A percentile compares a stretch with the other conserved stretches of the same genome.
Evolutionary conservation across 2,797 vertebrate genomes (phyloP).

Genomic region (Tenualosa thibaudeaui): DNA sequence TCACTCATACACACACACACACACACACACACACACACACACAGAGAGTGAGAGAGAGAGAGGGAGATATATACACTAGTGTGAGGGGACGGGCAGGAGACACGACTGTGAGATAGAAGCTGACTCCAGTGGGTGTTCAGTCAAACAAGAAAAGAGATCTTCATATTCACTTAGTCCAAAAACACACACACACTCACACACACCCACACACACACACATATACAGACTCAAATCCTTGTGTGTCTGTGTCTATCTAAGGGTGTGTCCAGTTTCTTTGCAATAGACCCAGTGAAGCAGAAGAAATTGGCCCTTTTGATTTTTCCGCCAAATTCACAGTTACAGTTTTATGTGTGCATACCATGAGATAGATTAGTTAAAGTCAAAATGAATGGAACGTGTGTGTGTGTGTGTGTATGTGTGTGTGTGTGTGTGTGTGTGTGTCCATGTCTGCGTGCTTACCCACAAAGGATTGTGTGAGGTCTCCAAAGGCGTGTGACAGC

Average conservation of each 20-base stretch:
- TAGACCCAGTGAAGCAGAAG: neutral
- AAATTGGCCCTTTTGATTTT: neutral
- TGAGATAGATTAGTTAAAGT: too few relatives aligned
- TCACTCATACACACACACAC: too few relatives aligned
- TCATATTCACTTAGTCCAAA: neutral
- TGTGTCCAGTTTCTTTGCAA: neutral
- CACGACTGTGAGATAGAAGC: neutral
- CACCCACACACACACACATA: neutral
- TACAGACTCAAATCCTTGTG: too few relatives aligned
- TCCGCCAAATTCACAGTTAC: neutral
- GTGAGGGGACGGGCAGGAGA: neutral
- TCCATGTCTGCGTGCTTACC: too few relatives aligned
- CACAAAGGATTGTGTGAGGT: too few relatives aligned
- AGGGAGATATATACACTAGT: neutral
- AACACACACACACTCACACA: too few relatives aligned
- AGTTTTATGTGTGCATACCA: neutral
- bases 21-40: too few relatives aligned
- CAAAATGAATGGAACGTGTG: neutral
- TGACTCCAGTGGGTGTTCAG: neutral
- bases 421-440: too few relatives aligned
- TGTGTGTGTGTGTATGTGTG: slow-evolving; percentile 17
- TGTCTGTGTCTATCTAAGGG: neutral
- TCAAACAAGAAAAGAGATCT: slow-evolving; percentile 3
- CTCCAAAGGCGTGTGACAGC: too few relatives aligned
- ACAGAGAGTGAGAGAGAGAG: too few relatives aligned